These are phyloP conservation scores for Perccottus glenii DNA, from an alignment of 2,113 vertebrate species.

Conservation along the genomic window DNA sequence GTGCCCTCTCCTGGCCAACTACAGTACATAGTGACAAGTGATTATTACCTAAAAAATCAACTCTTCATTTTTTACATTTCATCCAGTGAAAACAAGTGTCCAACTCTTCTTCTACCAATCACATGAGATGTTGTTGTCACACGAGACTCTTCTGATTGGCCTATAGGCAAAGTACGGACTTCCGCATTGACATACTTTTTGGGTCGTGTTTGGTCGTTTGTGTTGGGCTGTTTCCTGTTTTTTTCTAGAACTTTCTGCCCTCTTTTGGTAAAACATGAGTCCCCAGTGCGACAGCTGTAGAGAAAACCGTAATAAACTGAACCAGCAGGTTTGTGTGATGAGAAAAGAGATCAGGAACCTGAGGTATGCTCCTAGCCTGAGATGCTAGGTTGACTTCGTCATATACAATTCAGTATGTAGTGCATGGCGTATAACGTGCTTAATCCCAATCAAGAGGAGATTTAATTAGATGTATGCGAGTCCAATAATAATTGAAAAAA, in stretches of 20 bases:
- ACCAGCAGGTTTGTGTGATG: constrained; percentile 80
- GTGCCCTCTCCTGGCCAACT: no score
- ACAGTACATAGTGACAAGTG: no score
- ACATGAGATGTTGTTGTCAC: neutral
- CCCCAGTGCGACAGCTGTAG: constrained; percentile 51
- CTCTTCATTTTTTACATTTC: no score
- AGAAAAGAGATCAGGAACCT: constrained; percentile 81
- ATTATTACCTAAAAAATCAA: no score
- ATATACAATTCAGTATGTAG: no score
- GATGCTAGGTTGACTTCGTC: neutral
- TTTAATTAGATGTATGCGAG: no score
- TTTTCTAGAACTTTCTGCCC: neutral
- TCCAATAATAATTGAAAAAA: no score
- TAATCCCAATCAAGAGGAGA: no score
- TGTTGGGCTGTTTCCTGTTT: neutral
- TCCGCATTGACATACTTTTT: constrained; percentile 29
- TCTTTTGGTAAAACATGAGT: constrained; percentile 48
- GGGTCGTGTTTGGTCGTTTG: neutral
- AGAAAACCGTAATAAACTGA: constrained; percentile 51
- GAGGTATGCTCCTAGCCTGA: constrained; percentile 62
- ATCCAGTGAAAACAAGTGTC: no score
- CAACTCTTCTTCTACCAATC: neutral
- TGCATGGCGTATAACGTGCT: no score
- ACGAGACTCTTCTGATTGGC: constrained; percentile 39
- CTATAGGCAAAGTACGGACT: constrained; percentile 5